Base-by-base conservation (phyloP, 2,113 vertebrate species). In the Sakesphorus luctuosus region DNA sequence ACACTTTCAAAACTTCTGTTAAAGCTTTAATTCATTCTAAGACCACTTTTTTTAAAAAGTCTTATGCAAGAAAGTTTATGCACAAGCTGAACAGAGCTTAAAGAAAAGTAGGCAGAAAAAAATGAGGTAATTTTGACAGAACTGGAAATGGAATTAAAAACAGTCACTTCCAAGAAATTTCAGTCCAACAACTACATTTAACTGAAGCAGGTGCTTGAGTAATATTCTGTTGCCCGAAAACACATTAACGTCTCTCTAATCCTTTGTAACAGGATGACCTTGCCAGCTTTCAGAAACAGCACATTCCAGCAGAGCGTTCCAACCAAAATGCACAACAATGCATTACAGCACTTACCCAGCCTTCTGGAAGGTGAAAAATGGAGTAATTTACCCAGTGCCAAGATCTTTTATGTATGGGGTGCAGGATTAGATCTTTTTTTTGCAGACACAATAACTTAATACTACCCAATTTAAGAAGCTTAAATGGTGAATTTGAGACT, bases 161-260 rank as follows among this genome's bases (percentile, higher is more conserved):
- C 21, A 89, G 12, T 38, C 73, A 52, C 28, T 47, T 93, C 77
- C 84, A 96, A 91, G 66, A 94, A 56, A 92, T 65, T 68, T 93
- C 87, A 91, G 53, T 91, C 89, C 91, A 94, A 87, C 50, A 89
- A 61, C 49, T 68, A 76, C 81, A 91, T 46, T 82, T 82, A 87
- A 87, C 61, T 87, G 35, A 71, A 78, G 61, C 86, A 94, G 91
- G 84, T 94, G 86, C 76, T 87, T 33, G 13, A 91, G 56, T 71
- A 86, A 71, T 35, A 77, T 74, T 93, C 18, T 90, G 68, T 56
- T 90, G 68, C 71, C 84, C 81, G 72, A 90, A 92, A 93, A 81
- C 76, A 89, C 44, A 78, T 2, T 29, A 80, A 62, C 1, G 2
- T 72, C 47, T 73, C 53, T 74, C 26, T 87, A 84, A 74, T 84